phyloP scores from a whole-genome alignment of 1,140 invertebrate species.

The Riptortus pedestris region DNA sequence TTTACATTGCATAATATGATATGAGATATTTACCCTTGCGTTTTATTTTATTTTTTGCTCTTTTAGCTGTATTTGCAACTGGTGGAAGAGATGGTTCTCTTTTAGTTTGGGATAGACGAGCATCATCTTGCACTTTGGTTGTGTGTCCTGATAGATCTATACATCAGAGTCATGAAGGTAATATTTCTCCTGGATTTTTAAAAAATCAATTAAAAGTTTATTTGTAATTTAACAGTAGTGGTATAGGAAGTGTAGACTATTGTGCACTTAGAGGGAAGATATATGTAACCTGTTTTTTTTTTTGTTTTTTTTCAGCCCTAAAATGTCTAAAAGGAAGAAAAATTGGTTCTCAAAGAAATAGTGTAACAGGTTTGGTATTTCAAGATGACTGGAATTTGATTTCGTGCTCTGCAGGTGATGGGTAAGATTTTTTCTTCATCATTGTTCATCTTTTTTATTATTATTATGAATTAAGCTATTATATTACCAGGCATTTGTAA shows the following conservation, averaged over 20 bases:
- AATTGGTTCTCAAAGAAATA: constrained; percentile 36
- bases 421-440: too few species aligned
- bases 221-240: neutral
- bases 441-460: neutral
- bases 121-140: constrained; percentile 32
- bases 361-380: constrained; percentile 69
- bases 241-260: neutral
- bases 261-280: too few species aligned
- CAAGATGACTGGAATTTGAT: constrained; percentile 63
- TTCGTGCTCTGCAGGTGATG: constrained; percentile 72
- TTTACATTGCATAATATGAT: too few species aligned
- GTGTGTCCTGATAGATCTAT: constrained; percentile 32
- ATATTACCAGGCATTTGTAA: too few species aligned
- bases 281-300: too few species aligned
- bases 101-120: constrained; percentile 64
- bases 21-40: too few species aligned
- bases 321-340: neutral
- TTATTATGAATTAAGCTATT: neutral
- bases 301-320: neutral
- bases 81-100: constrained; percentile 75
- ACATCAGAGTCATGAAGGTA: constrained; percentile 32
- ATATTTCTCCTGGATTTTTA: neutral
- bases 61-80: constrained; percentile 58
- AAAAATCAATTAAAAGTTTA: neutral
- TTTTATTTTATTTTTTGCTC: neutral